Conservation (phyloP, 2,797 vertebrate genomes). For the Brachyrhaphis roseni region DNA sequence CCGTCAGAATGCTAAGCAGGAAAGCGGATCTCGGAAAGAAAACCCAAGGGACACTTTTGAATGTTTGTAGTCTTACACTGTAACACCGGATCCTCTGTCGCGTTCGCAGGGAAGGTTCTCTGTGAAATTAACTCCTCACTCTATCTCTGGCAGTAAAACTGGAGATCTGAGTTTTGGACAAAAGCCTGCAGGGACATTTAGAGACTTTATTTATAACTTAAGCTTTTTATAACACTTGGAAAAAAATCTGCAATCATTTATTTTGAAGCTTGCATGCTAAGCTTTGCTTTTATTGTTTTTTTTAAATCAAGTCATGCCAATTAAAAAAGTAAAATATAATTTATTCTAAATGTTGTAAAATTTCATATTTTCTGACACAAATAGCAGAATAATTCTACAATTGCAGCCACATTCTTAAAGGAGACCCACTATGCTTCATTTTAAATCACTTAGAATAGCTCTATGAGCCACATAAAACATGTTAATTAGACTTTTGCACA, state of each 20-base stretch:
- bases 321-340: background rate
- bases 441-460: too few species aligned
- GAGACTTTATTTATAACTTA: slow-evolving; percentile 6
- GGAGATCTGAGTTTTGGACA: slow-evolving; percentile 18
- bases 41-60: slow-evolving; percentile 63
- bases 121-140: slow-evolving; percentile 39
- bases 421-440: too few species aligned
- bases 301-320: background rate
- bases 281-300: background rate
- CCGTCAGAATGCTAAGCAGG: slow-evolving; percentile 65
- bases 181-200: slow-evolving; percentile 8
- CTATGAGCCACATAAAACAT: too few species aligned
- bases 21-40: slow-evolving; percentile 54
- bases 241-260: background rate
- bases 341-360: background rate
- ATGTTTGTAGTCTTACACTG: slow-evolving; percentile 55
- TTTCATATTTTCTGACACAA: background rate
- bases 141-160: slow-evolving; percentile 31
- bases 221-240: slow-evolving; percentile 12
- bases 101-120: slow-evolving; percentile 34
- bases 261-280: background rate
- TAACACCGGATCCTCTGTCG: slow-evolving; percentile 45
- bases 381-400: background rate
- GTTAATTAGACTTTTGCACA: too few species aligned
- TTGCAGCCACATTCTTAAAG: background rate